phyloP scores from a whole-genome alignment of 1,140 invertebrate species.

The Uloborus diversus region DNA sequence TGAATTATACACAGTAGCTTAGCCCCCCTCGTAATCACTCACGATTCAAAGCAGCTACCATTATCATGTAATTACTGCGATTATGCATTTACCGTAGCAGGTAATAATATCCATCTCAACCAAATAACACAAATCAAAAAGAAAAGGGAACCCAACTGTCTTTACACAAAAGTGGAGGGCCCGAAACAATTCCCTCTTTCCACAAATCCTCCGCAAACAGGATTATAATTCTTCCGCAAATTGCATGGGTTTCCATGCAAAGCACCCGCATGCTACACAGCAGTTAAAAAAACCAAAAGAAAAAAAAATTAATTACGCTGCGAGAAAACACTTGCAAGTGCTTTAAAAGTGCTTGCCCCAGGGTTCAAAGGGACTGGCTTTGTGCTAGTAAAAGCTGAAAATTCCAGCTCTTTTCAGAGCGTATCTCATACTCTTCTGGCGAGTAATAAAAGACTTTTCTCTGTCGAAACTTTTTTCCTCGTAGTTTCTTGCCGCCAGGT shows the following conservation, averaged over 20 bases:
- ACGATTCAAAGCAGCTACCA: background rate
- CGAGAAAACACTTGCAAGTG: background rate
- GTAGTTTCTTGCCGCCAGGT: too few species aligned
- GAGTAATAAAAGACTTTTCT: background rate
- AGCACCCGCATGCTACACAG: background rate
- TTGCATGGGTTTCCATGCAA: background rate
- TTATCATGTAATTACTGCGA: background rate
- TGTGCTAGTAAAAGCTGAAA: background rate
- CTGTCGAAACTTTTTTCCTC: too few species aligned
- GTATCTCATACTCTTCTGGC: background rate
- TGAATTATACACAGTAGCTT: too few species aligned
- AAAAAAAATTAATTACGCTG: background rate
- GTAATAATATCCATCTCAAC: background rate
- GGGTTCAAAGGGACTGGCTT: background rate
- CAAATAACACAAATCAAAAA: background rate
- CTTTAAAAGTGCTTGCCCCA: background rate
- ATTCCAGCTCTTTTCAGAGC: background rate
- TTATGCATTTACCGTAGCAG: background rate
- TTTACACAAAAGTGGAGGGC: too few species aligned
- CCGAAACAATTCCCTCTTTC: too few species aligned
- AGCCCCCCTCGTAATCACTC: too few species aligned
- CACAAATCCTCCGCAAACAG: background rate
- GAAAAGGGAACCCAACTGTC: too few species aligned
- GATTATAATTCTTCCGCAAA: background rate
- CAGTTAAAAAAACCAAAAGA: background rate